Evolutionary conservation across 2,797 vertebrate genomes (phyloP).

Genomic region (Parambassis ranga): DNA sequence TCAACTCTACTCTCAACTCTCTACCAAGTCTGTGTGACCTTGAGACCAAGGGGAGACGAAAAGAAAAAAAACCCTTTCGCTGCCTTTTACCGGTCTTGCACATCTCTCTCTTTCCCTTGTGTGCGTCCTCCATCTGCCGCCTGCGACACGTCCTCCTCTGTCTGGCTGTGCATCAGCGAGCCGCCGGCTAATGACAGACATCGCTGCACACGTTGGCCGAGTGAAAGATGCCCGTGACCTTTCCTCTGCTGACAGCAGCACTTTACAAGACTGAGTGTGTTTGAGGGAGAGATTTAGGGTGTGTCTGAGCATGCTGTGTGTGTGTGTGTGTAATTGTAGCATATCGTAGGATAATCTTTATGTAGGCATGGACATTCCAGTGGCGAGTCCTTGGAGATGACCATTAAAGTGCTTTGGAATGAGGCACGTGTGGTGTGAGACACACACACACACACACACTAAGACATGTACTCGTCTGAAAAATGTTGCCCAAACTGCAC

Average conservation of each 20-base stretch:
- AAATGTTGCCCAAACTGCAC: not conserved
- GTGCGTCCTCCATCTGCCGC: constrained; percentile 1
- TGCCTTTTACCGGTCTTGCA: no score
- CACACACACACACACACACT: not conserved
- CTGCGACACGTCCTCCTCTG: not conserved
- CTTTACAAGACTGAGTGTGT: constrained; percentile 35
- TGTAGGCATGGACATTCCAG: constrained; percentile 42
- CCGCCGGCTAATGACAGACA: constrained; percentile 52
- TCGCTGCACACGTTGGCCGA: constrained; percentile 40
- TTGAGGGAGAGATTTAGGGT: constrained; percentile 34
- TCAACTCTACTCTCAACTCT: no score
- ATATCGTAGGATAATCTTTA: constrained; percentile 15
- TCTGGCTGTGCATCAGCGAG: not conserved
- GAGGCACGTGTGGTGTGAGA: not conserved
- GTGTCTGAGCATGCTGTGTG: constrained; percentile 14
- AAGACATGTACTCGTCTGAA: no score
- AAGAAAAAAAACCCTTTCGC: no score
- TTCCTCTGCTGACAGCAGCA: constrained; percentile 53
- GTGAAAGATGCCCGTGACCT: constrained; percentile 50
- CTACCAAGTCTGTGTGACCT: no score
- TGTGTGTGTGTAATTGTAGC: constrained; percentile 10
- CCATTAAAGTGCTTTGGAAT: constrained; percentile 16
- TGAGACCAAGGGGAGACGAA: no score
- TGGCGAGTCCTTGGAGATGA: constrained; percentile 21
- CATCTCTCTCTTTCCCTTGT: not conserved